phyloP scores from a whole-genome alignment of 2,797 vertebrate species.

The Typhlichthys subterraneus region DNA sequence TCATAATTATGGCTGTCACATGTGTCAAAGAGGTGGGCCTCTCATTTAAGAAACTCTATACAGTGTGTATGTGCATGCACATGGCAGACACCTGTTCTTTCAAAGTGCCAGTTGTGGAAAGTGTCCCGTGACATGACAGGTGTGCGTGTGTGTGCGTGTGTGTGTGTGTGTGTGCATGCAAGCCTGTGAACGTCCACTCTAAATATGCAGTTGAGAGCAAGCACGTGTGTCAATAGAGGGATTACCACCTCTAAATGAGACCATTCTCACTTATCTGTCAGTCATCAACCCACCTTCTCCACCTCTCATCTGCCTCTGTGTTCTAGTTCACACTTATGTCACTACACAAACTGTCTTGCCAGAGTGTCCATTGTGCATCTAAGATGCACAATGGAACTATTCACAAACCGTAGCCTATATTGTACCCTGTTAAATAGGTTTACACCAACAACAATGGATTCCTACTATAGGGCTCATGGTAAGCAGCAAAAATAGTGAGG shows the following conservation, averaged over 20 bases:
- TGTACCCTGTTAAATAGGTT: too few species aligned
- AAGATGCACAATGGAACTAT: too few species aligned
- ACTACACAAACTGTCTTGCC: too few species aligned
- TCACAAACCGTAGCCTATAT: too few species aligned
- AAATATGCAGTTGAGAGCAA: slow-evolving; percentile 3
- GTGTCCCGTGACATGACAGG: slow-evolving; percentile 33
- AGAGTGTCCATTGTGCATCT: too few species aligned
- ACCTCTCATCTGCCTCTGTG: not conserved
- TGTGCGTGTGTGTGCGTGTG: slow-evolving; percentile 21
- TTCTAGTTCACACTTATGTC: too few species aligned
- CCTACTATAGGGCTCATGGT: too few species aligned
- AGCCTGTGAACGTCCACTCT: not conserved
- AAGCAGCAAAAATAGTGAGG: too few species aligned
- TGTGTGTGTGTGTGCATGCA: not conserved
- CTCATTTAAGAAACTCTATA: too few species aligned
- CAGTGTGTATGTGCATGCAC: not conserved
- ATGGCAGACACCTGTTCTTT: slow-evolving; percentile 30
- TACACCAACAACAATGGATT: too few species aligned
- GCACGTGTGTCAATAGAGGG: slow-evolving; percentile 4
- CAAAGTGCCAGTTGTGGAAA: slow-evolving; percentile 24
- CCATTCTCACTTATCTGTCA: slow-evolving; percentile 44
- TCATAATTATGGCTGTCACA: not conserved
- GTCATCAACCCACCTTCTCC: slow-evolving; percentile 19
- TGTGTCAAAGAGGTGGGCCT: too few species aligned
- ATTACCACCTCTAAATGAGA: slow-evolving; percentile 55